Evolutionary conservation across 1,140 invertebrate genomes (phyloP).

Genomic region (Amyelois transitella): DNA sequence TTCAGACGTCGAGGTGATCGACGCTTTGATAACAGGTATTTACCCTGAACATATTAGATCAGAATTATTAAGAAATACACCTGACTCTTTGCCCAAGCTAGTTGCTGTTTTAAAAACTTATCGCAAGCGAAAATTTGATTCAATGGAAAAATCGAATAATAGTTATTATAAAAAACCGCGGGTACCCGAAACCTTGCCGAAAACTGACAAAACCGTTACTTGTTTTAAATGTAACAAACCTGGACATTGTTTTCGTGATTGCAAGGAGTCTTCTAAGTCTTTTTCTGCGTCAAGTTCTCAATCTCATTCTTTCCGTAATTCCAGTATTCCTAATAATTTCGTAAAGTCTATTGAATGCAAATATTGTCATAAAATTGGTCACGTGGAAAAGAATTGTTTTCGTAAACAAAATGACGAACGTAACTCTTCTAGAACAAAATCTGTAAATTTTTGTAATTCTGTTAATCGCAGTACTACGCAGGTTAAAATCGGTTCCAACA

Average conservation of each 20-base stretch:
- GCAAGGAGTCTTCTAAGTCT: background rate
- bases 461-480: conserved; percentile 8
- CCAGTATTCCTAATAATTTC: background rate
- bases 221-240: conserved; percentile 22
- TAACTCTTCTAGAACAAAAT: conserved; percentile 10
- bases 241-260: conserved; percentile 10
- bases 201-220: background rate
- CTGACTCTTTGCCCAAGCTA: conserved; percentile 12
- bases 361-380: too few species aligned
- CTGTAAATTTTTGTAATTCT: conserved; percentile 15
- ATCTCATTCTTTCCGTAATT: background rate
- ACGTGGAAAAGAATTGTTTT: too few species aligned
- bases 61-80: conserved; percentile 24
- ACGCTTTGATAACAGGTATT: conserved; percentile 26
- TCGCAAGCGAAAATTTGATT: too few species aligned
- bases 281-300: background rate
- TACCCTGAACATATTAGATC: conserved; percentile 22
- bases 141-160: conserved; percentile 1
- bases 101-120: conserved; percentile 24
- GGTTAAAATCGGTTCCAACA: background rate
- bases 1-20: conserved; percentile 15
- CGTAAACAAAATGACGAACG: conserved; percentile 2
- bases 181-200: background rate
- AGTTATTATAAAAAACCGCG: conserved; percentile 2
- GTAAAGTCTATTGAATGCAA: conserved; percentile 18